Base-by-base conservation (phyloP, 2,888 invertebrate species). In the Achlya flavicornis region DNA sequence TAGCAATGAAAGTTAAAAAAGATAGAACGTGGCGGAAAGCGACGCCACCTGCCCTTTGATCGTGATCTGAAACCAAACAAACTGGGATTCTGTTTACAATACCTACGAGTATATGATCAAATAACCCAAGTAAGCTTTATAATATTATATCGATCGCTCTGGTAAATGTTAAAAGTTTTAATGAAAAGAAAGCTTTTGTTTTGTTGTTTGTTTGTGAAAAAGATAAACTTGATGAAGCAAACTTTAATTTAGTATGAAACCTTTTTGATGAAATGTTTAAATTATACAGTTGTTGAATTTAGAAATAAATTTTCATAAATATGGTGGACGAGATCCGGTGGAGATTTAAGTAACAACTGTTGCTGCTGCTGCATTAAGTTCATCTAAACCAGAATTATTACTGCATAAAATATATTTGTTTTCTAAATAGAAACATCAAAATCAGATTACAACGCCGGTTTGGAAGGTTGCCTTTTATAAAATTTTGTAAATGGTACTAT, bases 11-110 rank as follows among this genome's bases (percentile, higher is more conserved):
- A 78, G 74, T 77, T 77, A 69, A 69, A 26, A 76, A 81, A 53
- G 72, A 77, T 73, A 66, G 71, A 78, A 76, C 72, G 69, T 70
- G 70, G 75, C 73, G 73, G 72, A 75, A 73, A 67, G 57, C 63
- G 53, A 53, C 71, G 74, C 76, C 83, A 79, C 74, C 78, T 78
- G 80, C 71, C 67, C 80, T 86, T 82, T 83, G 84, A 85, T 86
- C 84, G 80, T 76, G 78, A 76, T 76, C 70, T 65, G 72, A 80
- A 78, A 72, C 74, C 75, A 81, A 85, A 85, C 83, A 81, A 76
- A 68, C 66, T 64, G 61, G 65, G 67, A 72, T 70, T n/a, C 64
- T 84, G 83, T 82, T 82, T 84, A 83, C 78, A 71, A 72, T 71
- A 73, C 66, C 69, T 69, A 73, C 64, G 69, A 58, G 41, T 41